Percentiles rank a stretch among this genome's conserved stretches.
phyloP scores from a whole-genome alignment of 2,113 vertebrate species.

The Pomatorhinus ruficollis region DNA sequence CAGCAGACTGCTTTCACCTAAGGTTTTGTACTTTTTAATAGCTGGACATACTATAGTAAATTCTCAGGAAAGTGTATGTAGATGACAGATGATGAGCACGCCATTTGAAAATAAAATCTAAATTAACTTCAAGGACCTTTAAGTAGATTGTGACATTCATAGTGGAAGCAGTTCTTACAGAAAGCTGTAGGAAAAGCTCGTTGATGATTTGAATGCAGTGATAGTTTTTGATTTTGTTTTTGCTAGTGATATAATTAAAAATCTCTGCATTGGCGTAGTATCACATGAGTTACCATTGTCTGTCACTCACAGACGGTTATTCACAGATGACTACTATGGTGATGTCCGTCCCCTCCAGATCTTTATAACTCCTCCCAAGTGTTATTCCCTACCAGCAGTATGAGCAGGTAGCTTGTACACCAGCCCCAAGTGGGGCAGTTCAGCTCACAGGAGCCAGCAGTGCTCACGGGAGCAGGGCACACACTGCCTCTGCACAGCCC shows the following conservation, averaged over 20 bases:
- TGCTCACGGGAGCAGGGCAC: background rate
- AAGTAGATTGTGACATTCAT: background rate
- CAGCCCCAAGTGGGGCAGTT: rapidly evolving
- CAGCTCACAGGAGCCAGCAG: background rate
- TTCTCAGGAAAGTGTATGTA: background rate
- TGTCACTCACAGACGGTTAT: background rate
- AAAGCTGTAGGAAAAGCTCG: background rate
- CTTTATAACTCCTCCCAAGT: background rate
- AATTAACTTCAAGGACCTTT: background rate
- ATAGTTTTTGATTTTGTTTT: background rate
- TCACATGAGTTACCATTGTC: background rate
- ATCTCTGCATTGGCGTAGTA: background rate
- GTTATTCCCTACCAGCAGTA: background rate
- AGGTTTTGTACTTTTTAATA: background rate
- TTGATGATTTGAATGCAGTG: background rate
- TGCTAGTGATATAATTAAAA: background rate
- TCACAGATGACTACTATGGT: background rate
- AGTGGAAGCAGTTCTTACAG: background rate
- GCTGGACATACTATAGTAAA: background rate
- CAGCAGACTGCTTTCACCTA: rapidly evolving
- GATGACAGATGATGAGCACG: background rate
- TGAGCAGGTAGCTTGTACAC: background rate
- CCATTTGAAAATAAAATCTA: background rate
- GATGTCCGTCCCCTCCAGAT: background rate
- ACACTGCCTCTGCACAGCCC: background rate